Conservation (phyloP, 2,113 vertebrate genomes). For the Ameiurus melas region DNA sequence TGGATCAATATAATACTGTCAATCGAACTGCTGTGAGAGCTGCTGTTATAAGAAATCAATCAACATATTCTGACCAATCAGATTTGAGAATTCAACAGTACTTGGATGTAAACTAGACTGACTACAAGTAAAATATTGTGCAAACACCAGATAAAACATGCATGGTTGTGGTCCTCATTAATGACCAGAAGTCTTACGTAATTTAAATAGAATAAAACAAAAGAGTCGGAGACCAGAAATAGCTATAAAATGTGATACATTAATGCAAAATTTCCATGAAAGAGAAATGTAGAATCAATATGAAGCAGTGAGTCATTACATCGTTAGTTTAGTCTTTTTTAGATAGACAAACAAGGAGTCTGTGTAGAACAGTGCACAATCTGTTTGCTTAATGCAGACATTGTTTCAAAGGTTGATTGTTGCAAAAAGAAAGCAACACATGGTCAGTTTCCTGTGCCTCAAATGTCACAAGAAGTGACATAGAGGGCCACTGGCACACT, state of each 20-base stretch:
- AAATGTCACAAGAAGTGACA: not conserved
- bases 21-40: not conserved
- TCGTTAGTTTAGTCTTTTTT: not conserved
- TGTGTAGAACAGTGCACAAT: not conserved
- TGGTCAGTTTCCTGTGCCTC: constrained; percentile 11
- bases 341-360: not conserved
- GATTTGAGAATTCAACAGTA: not conserved
- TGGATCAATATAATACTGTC: not conserved
- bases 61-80: not conserved
- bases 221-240: not conserved
- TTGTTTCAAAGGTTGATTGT: not conserved
- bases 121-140: not conserved
- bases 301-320: not conserved
- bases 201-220: not conserved
- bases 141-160: not conserved
- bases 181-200: not conserved
- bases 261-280: not conserved
- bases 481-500: not conserved
- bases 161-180: not conserved
- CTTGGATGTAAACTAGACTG: not conserved
- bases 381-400: not conserved
- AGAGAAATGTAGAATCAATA: not conserved
- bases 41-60: not conserved
- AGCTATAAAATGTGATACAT: not conserved
- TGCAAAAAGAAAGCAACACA: not conserved